These are phyloP conservation scores for Aleiodes sp. DNA, from an alignment of 1,140 invertebrate species.

Conservation along the genomic window DNA sequence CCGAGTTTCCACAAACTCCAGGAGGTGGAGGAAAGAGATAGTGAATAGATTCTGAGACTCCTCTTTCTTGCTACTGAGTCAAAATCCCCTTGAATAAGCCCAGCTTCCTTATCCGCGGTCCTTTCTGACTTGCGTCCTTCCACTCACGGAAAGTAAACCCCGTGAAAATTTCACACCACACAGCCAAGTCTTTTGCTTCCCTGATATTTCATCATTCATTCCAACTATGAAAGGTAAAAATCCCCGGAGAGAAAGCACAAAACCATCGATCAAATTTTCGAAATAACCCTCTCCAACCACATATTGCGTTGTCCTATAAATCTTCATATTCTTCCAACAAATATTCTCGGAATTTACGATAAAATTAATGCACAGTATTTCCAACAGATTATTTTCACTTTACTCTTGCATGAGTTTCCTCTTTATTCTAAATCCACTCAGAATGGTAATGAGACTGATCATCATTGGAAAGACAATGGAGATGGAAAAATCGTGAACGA, in stretches of 20 bases:
- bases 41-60: background rate
- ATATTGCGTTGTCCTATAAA: too few species aligned
- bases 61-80: slow-evolving; percentile 26
- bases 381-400: too few species aligned
- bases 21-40: slow-evolving; percentile 17
- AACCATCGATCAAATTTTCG: too few species aligned
- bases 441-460: background rate
- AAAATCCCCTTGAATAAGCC: slow-evolving; percentile 38
- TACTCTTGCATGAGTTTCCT: background rate
- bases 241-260: too few species aligned
- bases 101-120: slow-evolving; percentile 26
- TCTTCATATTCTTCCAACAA: too few species aligned
- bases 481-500: background rate
- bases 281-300: too few species aligned
- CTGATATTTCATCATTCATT: too few species aligned
- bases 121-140: background rate
- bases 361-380: too few species aligned
- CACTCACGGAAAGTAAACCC: background rate
- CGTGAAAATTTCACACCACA: slow-evolving; percentile 29
- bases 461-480: background rate
- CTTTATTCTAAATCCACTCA: background rate
- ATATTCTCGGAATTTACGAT: too few species aligned
- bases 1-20: slow-evolving; percentile 35
- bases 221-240: too few species aligned
- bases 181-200: too few species aligned